A percentile compares a stretch with the other conserved stretches of the same genome.
Evolutionary conservation across 2,113 vertebrate genomes (phyloP).

Genomic region (Phrynocephalus versicolor): DNA sequence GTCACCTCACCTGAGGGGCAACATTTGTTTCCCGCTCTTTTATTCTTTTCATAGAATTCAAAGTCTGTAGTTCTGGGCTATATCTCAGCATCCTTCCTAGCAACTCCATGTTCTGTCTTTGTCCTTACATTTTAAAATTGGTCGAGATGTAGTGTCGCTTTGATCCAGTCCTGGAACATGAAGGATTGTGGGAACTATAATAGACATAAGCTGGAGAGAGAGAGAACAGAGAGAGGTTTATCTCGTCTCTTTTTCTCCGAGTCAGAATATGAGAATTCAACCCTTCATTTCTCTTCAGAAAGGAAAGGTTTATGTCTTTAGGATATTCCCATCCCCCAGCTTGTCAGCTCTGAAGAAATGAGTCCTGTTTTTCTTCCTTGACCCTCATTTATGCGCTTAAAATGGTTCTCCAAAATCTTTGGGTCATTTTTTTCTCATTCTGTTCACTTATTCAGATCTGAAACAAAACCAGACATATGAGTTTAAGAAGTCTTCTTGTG

Average conservation of each 20-base stretch:
- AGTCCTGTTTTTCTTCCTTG: not conserved
- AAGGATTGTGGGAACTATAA: not conserved
- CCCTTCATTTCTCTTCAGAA: not conserved
- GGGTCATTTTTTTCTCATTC: not conserved
- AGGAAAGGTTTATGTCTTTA: not conserved
- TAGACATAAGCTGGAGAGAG: not conserved
- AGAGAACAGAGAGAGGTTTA: not conserved
- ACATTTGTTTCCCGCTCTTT: not conserved
- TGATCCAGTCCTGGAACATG: not conserved
- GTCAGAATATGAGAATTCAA: too few species aligned
- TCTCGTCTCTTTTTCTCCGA: not conserved
- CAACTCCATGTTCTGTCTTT: slow-evolving; percentile 9
- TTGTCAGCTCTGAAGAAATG: not conserved
- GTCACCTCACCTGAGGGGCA: not conserved
- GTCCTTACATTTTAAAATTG: slow-evolving; percentile 1
- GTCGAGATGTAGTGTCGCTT: not conserved
- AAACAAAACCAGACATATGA: too few species aligned
- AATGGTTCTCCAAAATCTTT: not conserved
- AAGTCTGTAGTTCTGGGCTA: slow-evolving; percentile 10
- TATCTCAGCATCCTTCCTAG: slow-evolving; percentile 15
- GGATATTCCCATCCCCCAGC: not conserved
- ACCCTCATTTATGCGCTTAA: not conserved
- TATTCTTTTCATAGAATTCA: not conserved
- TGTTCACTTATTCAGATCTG: not conserved
- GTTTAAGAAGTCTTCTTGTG: too few species aligned